Evolutionary conservation across 2,797 vertebrate species (phyloP).

Genomic region (Sus cebifrons): DNA sequence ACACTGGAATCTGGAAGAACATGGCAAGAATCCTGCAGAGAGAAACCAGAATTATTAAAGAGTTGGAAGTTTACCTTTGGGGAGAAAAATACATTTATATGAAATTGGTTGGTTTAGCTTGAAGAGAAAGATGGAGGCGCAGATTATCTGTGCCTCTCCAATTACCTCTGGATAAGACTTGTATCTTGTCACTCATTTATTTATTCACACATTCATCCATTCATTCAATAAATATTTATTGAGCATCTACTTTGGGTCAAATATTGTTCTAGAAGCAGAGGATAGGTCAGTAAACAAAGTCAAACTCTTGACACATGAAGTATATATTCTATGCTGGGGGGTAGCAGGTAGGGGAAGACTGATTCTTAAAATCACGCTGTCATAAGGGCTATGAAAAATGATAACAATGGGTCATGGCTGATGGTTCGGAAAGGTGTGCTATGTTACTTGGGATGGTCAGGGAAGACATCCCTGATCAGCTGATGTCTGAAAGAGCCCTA

Average conservation of each 20-base stretch:
- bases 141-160: not conserved
- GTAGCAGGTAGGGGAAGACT: not conserved
- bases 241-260: conserved; percentile 13
- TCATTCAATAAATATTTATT: conserved; percentile 15
- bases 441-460: conserved; percentile 15
- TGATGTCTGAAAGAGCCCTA: not conserved
- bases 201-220: not conserved
- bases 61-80: not conserved
- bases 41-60: conserved; percentile 65
- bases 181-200: not conserved
- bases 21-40: conserved; percentile 20
- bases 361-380: conserved; percentile 26
- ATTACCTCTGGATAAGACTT: not conserved
- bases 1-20: conserved; percentile 16
- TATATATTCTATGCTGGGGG: not conserved
- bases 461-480: not conserved
- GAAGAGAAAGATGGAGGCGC: not conserved
- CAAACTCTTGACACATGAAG: not conserved
- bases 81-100: not conserved
- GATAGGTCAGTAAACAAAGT: not conserved
- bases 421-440: not conserved
- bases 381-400: not conserved
- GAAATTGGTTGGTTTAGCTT: not conserved
- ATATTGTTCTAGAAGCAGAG: conserved; percentile 46
- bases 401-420: not conserved